Base-by-base conservation (phyloP, 1,140 invertebrate genomes). In the Cyclargus thomasi region DNA sequence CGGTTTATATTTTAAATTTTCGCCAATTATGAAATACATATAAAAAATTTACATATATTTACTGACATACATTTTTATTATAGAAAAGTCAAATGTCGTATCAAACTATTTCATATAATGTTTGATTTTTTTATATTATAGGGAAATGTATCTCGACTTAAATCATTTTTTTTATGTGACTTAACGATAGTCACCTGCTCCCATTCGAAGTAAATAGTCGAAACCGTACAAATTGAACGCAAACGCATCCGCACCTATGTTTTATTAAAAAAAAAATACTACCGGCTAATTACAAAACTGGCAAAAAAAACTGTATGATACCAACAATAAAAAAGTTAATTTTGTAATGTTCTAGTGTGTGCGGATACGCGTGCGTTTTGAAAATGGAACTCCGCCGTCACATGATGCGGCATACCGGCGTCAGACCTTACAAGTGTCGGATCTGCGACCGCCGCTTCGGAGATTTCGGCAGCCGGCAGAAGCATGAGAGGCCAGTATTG, bases 371-470 rank as follows among this genome's bases (percentile, higher is more conserved):
- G 68, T 90, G 88, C 75, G 88, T 91, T 39, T 74, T 91, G 70
- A 94, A 94, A 76, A 94, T 94, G 93, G 89, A 86, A 74, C 70
- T 91, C 35, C 82, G 86, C 0, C 82, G 88, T 5, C 93, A 93
- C 72, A 90, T 93, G 81, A 88, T 92, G 75, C 91, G 92, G 5
- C 93, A 94, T 83, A 93, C 91, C 67, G 93, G 93, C 21, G 83
- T 90, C 64, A 93, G 93, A 73, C 95, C 95, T 0, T 95, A 95
- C 83, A 92, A 93, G 74, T 96, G 95, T 71, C 90, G 92, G 53
- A 89, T 94, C 23, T 96, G 95, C 78, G 91, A 94, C 64, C 90
- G 95, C 11, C 84, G 93, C 10, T 96, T 96, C 82, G 94, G 94
- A 0, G 92, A 93, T 75, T 93, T 92, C 74, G 92, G 92, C 35